phyloP scores from a whole-genome alignment of 2,888 invertebrate genomes.

The Dastarcus helophoroides region DNA sequence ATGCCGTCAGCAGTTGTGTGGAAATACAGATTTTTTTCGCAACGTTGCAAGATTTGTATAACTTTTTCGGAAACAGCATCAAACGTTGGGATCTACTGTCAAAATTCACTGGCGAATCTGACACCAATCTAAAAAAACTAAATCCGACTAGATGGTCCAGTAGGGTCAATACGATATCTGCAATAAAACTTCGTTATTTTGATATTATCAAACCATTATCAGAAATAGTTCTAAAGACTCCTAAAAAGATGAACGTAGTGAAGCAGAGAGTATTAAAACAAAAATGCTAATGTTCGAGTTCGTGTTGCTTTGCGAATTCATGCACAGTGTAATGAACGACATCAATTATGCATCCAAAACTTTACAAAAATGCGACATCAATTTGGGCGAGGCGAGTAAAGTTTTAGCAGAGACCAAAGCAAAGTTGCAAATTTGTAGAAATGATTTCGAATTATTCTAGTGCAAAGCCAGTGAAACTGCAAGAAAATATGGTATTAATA shows the following conservation, averaged over 20 bases:
- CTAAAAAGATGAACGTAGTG: constrained; percentile 9
- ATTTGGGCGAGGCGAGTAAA: no score
- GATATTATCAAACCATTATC: constrained; percentile 17
- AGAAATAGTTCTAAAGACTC: constrained; percentile 15
- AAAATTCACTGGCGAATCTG: constrained; percentile 17
- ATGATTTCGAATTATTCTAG: constrained; percentile 19
- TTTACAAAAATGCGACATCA: constrained; percentile 17
- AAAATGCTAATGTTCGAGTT: constrained; percentile 17
- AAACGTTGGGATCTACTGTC: constrained; percentile 21
- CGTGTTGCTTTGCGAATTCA: constrained; percentile 15
- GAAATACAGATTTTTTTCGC: constrained; percentile 15
- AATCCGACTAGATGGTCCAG: constrained; percentile 25
- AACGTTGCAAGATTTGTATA: constrained; percentile 16
- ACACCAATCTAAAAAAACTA: constrained; percentile 20
- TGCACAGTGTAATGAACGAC: constrained; percentile 15
- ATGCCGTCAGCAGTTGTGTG: constrained; percentile 12
- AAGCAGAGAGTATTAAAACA: constrained; percentile 15
- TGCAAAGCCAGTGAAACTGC: constrained; percentile 20
- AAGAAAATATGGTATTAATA: constrained; percentile 14
- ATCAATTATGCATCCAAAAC: constrained; percentile 17
- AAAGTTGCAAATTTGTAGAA: constrained; percentile 16
- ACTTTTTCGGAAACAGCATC: constrained; percentile 20
- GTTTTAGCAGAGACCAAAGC: constrained; percentile 16
- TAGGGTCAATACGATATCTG: no score
- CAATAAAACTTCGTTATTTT: constrained; percentile 18